These are phyloP conservation scores for Zele albiditarsus DNA, from an alignment of 2,888 invertebrate genomes.

Conservation along the genomic window DNA sequence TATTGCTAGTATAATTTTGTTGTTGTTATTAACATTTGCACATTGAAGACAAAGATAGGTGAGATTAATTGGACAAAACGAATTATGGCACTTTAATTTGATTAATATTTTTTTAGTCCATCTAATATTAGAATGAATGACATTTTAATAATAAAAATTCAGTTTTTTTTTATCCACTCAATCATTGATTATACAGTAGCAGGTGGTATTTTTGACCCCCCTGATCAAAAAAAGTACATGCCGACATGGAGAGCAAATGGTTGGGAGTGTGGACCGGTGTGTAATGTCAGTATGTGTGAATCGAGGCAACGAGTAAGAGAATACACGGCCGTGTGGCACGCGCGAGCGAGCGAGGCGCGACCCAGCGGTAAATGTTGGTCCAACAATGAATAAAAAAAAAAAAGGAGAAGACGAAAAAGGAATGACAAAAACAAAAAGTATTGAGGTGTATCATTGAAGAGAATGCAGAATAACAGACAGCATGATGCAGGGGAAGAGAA, in stretches of 20 bases:
- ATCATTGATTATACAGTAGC: not conserved
- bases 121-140: not conserved
- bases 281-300: slow-evolving; percentile 2
- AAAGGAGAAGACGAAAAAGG: slow-evolving; percentile 12
- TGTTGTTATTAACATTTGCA: not conserved
- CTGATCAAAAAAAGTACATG: slow-evolving; percentile 53
- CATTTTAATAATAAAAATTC: not conserved
- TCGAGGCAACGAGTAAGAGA: slow-evolving; percentile 4
- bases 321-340: slow-evolving; percentile 26
- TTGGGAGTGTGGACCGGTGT: slow-evolving; percentile 5
- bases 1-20: not conserved
- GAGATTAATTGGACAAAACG: not conserved
- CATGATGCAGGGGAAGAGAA: not conserved
- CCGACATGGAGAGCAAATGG: slow-evolving; percentile 34
- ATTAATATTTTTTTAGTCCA: not conserved
- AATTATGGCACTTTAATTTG: not conserved
- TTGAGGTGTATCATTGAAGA: not conserved
- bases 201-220: slow-evolving; percentile 38
- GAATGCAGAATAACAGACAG: not conserved
- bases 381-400: slow-evolving; percentile 24
- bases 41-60: not conserved
- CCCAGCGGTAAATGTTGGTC: slow-evolving; percentile 36
- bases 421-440: not conserved
- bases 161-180: not conserved
- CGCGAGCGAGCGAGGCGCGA: slow-evolving; percentile 41